These are phyloP conservation scores for Bacillus rossius DNA, from an alignment of 1,140 invertebrate species.

Conservation along the genomic window DNA sequence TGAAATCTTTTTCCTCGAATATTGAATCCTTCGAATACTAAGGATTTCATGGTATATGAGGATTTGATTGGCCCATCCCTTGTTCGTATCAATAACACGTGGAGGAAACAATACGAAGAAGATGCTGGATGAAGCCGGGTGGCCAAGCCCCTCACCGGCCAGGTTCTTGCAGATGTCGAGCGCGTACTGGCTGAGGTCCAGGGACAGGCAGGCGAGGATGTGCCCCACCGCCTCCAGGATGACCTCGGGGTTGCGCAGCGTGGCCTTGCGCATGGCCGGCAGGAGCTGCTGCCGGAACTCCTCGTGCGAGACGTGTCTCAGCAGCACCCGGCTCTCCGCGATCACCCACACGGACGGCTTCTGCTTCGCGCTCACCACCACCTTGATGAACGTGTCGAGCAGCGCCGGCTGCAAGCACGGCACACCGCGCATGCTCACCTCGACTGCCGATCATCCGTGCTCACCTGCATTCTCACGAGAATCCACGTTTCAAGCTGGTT, in stretches of 20 bases:
- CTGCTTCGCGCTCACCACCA: constrained; percentile 70
- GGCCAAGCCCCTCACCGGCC: constrained; percentile 62
- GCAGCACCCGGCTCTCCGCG: constrained; percentile 53
- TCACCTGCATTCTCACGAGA: too few relatives aligned
- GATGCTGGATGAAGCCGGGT: too few relatives aligned
- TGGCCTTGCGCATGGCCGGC: constrained; percentile 83
- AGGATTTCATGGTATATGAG: too few relatives aligned
- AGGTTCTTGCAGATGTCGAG: constrained; percentile 77
- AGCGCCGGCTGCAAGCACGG: constrained; percentile 49
- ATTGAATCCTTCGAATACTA: too few relatives aligned
- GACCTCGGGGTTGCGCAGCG: constrained; percentile 91
- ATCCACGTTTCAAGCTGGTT: too few relatives aligned
- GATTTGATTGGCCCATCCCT: too few relatives aligned
- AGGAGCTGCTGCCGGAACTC: constrained; percentile 72
- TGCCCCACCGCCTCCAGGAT: constrained; percentile 74
- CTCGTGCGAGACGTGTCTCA: constrained; percentile 57
- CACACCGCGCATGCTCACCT: too few relatives aligned
- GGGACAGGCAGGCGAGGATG: constrained; percentile 60
- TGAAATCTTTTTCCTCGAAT: too few relatives aligned
- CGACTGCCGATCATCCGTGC: too few relatives aligned
- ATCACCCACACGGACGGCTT: constrained; percentile 66
- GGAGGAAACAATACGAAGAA: too few relatives aligned
- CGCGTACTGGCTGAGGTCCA: constrained; percentile 77
- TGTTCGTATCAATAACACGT: too few relatives aligned
- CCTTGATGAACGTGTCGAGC: constrained; percentile 73